Evolutionary conservation across 2,888 invertebrate genomes (phyloP).

Genomic region (Pheosia gnoma): DNA sequence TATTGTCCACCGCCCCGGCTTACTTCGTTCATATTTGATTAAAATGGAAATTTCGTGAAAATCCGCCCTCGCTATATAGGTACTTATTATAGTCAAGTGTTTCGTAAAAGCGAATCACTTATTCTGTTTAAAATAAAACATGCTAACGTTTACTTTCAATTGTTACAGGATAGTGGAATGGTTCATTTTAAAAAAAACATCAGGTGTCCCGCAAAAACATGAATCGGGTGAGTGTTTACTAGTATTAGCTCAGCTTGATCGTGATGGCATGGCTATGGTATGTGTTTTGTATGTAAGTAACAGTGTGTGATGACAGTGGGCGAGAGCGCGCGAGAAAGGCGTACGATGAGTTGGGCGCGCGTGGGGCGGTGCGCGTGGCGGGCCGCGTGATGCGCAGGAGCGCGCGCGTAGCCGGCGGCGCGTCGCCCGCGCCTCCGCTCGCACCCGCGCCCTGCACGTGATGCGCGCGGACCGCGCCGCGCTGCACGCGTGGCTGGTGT

Average conservation of each 20-base stretch:
- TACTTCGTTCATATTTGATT: conserved; percentile 54
- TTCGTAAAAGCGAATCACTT: conserved; percentile 28
- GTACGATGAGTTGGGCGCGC: conserved; percentile 62
- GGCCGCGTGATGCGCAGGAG: conserved; percentile 65
- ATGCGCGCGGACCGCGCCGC: conserved; percentile 81
- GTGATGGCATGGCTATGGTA: not conserved
- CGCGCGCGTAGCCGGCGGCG: conserved; percentile 62
- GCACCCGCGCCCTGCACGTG: conserved; percentile 68
- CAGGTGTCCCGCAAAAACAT: conserved; percentile 53
- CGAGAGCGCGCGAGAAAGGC: conserved; percentile 63
- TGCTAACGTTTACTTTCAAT: conserved; percentile 14
- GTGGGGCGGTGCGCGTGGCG: conserved; percentile 54
- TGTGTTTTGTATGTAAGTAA: conserved; percentile 14
- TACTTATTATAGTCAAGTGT: conserved; percentile 23
- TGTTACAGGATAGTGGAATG: conserved; percentile 69
- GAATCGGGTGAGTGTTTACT: conserved; percentile 65
- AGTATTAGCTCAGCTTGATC: not conserved
- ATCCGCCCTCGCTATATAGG: conserved; percentile 24
- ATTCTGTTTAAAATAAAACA: conserved; percentile 16
- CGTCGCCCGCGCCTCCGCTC: conserved; percentile 60
- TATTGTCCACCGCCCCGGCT: conserved; percentile 53
- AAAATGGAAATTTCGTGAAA: conserved; percentile 49
- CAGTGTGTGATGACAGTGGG: conserved; percentile 57
- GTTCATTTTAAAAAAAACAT: conserved; percentile 41
- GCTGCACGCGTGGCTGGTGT: conserved; percentile 83